Evolutionary conservation across 1,140 invertebrate species (phyloP).

Genomic region (Dryas iulia): DNA sequence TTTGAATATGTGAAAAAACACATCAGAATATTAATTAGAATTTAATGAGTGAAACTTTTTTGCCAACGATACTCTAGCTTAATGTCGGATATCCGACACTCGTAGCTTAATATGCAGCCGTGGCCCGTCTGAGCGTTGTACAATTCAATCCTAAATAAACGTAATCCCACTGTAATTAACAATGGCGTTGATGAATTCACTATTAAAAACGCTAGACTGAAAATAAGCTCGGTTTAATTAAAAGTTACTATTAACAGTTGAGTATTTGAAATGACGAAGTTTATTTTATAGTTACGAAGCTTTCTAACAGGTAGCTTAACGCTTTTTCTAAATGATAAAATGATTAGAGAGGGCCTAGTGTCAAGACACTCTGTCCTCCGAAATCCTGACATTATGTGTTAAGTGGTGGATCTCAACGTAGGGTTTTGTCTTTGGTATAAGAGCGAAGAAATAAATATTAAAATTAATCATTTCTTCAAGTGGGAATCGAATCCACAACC

Average conservation of each 20-base stretch:
- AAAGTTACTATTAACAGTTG: not conserved
- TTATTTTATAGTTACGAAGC: not conserved
- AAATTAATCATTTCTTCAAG: no score
- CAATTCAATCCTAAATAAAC: conserved; percentile 74
- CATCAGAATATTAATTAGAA: no score
- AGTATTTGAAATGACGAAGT: not conserved
- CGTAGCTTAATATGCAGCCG: conserved; percentile 59
- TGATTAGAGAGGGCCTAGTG: no score
- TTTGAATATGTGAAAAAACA: no score
- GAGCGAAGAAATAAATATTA: no score
- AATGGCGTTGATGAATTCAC: conserved; percentile 67
- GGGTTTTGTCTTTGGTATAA: no score
- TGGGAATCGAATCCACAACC: no score
- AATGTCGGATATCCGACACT: conserved; percentile 73
- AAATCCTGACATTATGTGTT: no score
- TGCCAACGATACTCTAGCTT: conserved; percentile 55
- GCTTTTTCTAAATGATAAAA: no score
- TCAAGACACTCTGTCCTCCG: no score
- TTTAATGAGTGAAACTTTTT: not conserved
- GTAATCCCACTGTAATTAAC: conserved; percentile 65
- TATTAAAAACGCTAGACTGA: conserved; percentile 36
- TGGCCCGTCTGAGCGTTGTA: conserved; percentile 51
- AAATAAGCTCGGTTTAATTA: conserved; percentile 9
- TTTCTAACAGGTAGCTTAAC: not conserved
- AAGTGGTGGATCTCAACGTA: no score